These are phyloP conservation scores for Pluvialis apricaria DNA, from an alignment of 2,113 vertebrate species.

Conservation along the genomic window DNA sequence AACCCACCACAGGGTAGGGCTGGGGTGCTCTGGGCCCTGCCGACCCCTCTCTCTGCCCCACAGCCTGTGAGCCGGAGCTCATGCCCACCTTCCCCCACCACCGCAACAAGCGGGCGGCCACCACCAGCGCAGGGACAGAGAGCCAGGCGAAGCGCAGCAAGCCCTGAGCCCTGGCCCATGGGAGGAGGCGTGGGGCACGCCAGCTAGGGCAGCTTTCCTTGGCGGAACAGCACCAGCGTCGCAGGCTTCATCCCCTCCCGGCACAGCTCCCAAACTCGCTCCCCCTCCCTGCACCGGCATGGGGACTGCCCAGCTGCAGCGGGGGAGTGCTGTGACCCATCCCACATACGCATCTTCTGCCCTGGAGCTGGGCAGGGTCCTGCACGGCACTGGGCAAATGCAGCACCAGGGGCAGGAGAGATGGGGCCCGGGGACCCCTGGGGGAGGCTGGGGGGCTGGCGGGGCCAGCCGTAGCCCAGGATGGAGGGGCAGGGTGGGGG, in stretches of 20 bases:
- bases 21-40: fast-evolving
- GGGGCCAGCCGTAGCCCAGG: not conserved
- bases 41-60: not conserved
- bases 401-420: not conserved
- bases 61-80: constrained; percentile 92
- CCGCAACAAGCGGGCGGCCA: constrained; percentile 84
- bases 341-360: fast-evolving
- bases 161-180: constrained; percentile 56
- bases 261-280: fast-evolving
- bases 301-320: fast-evolving
- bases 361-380: not conserved
- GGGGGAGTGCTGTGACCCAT: fast-evolving
- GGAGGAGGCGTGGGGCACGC: fast-evolving
- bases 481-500: fast-evolving
- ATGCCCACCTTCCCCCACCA: constrained; percentile 99
- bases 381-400: fast-evolving
- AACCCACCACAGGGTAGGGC: not conserved
- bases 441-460: not conserved
- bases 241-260: not conserved
- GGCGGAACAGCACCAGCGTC: fast-evolving
- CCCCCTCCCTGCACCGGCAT: fast-evolving
- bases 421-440: fast-evolving
- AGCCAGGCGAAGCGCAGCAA: constrained; percentile 80
- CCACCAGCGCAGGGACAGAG: not conserved
- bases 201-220: not conserved